Conservation (phyloP, 1,140 invertebrate genomes). For the Dryas iulia region DNA sequence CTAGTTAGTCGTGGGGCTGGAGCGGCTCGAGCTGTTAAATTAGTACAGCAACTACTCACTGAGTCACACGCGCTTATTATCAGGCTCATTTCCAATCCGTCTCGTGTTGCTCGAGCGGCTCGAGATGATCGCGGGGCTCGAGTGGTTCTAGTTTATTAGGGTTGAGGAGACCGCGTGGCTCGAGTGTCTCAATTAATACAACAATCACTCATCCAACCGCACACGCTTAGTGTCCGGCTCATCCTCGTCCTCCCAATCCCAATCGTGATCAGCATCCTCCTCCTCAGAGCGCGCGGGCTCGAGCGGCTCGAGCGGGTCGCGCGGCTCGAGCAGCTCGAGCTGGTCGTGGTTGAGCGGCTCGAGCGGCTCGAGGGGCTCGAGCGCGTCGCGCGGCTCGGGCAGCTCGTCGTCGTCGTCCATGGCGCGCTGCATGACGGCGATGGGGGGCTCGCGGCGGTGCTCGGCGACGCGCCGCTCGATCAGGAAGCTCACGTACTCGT, state of each 20-base stretch:
- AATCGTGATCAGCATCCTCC: conserved; percentile 30
- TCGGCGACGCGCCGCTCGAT: conserved; percentile 98
- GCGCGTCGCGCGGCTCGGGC: conserved; percentile 22
- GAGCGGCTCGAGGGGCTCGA: conserved; percentile 25
- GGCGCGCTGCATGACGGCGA: conserved; percentile 90
- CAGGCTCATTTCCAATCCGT: too few species aligned
- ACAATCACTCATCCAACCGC: conserved; percentile 31
- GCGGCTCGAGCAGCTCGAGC: neutral
- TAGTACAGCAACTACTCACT: too few species aligned
- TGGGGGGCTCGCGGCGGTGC: conserved; percentile 93
- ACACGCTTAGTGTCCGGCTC: conserved; percentile 41
- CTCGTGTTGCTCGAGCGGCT: too few species aligned
- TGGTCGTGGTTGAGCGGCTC: neutral
- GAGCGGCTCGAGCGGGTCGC: neutral
- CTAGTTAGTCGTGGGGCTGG: too few species aligned
- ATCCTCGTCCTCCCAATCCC: conserved; percentile 49
- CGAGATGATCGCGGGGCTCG: too few species aligned
- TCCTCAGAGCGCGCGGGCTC: conserved; percentile 36
- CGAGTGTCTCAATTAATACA: too few species aligned
- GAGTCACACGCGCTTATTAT: too few species aligned
- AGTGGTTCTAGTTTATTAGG: too few species aligned
- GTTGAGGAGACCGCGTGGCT: too few species aligned
- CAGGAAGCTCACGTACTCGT: conserved; percentile 99
- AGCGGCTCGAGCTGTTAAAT: too few species aligned
- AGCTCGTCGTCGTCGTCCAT: conserved; percentile 49